Evolutionary conservation across 2,113 vertebrate species (phyloP), one percentile per base, ranked within the genome.

Genomic region (Ceyx melanurus): DNA sequence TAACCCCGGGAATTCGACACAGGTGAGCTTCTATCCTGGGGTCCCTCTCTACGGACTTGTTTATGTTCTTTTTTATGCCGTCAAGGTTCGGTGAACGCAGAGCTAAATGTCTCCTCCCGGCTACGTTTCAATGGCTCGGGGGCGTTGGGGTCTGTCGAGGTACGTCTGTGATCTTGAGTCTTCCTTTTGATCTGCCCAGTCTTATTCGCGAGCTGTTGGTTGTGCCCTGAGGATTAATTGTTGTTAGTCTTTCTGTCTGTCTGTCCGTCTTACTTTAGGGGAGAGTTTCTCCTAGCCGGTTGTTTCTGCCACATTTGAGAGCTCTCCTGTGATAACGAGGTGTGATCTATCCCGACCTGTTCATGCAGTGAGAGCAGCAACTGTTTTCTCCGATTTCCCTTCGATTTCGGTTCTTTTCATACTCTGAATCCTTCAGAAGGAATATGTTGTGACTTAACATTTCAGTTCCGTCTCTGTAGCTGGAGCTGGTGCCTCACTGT

Each of bases 111-210:
- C 3, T 1, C 14, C 5, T 43, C 8, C 19, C 0, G 2, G 18
- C 2, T 11, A 1, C 12, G 29, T 12, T 19, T 80, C 15, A 42
- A 0, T 37, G 37, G 4, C 11, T 82, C 8, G 2, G 22, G 10
- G 0, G 6, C 5, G 15, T 37, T 4, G 19, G 3, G 15, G 5
- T 54, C 15, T 11, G 4, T 10, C 11, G 0, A 2, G 0, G 5
- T 6, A 9, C 28, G 5, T 15, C 2, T 23, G 4, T 53, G 11
- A 13, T 11, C 26, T 28, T 8, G 4, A 35, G 5, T 84, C 15
- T 29, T 42, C 8, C 7, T 29, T 88, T 65, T 64, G 26, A 26
- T 10, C 16, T 15, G 19, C 13, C 6, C 8, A 7, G 3, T 22
- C 6, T 71, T 23, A 40, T 12, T 6, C 0, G 1, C 3, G 5